Evolutionary conservation across 2,888 invertebrate species (phyloP).

Genomic region (Drosophila nr. medialis): DNA sequence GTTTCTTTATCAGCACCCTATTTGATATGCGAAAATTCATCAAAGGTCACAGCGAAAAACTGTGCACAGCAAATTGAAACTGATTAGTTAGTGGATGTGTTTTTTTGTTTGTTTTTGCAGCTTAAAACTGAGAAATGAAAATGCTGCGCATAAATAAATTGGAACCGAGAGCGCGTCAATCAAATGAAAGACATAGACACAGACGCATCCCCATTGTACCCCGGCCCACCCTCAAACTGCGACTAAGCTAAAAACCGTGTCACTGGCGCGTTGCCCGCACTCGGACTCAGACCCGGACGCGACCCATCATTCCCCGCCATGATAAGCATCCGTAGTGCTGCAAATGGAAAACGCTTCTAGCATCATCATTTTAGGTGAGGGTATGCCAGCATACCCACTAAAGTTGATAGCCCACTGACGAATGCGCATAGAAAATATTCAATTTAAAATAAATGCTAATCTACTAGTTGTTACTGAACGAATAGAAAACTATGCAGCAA

Average conservation of each 20-base stretch:
- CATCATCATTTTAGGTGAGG: constrained; percentile 14
- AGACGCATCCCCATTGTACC: not conserved
- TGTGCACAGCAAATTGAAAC: constrained; percentile 42
- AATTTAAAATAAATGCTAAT: constrained; percentile 1
- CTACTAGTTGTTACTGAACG: not conserved
- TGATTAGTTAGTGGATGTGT: constrained; percentile 50
- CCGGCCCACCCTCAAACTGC: not conserved
- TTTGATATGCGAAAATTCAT: constrained; percentile 6
- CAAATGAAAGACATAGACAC: constrained; percentile 29
- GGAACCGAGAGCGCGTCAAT: constrained; percentile 56
- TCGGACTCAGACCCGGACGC: constrained; percentile 44
- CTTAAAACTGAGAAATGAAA: constrained; percentile 24
- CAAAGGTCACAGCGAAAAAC: constrained; percentile 12
- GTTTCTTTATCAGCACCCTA: constrained; percentile 30
- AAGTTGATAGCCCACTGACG: constrained; percentile 12
- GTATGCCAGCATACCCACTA: constrained; percentile 14
- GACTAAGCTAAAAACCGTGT: constrained; percentile 59
- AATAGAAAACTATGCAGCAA: not conserved
- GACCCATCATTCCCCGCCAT: constrained; percentile 42
- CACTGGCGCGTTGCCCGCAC: constrained; percentile 51
- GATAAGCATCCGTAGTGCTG: constrained; percentile 54
- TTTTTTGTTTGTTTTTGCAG: not conserved
- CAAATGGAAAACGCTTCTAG: constrained; percentile 27
- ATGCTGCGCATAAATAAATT: constrained; percentile 63
- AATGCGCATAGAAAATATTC: not conserved